Evolutionary conservation across 2,797 vertebrate genomes (phyloP).

Genomic region (Smutsia temminckii): DNA sequence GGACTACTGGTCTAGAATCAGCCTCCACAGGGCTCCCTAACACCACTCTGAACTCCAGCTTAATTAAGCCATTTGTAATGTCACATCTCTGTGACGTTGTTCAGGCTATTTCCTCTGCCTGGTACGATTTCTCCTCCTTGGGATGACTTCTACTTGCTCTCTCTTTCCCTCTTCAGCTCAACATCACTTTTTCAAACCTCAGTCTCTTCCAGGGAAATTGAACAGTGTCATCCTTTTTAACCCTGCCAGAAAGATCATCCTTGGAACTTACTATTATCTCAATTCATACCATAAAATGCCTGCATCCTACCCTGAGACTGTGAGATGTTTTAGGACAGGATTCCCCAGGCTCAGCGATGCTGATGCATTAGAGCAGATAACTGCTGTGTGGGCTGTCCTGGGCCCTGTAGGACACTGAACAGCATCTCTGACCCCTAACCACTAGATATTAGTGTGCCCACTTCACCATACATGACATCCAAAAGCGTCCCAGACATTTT

Average conservation of each 20-base stretch:
- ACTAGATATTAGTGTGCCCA: neutral
- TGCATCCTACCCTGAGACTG: neutral
- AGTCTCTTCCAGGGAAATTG: neutral
- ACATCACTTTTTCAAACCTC: neutral
- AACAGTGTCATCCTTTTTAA: neutral
- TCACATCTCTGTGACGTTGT: neutral
- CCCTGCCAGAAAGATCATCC: neutral
- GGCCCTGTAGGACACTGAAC: neutral
- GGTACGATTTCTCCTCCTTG: neutral
- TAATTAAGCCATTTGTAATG: neutral
- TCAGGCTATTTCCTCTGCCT: neutral
- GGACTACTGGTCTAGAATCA: neutral
- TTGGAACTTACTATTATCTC: neutral
- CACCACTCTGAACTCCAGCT: neutral
- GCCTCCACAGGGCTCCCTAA: too few species aligned
- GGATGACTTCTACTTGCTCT: neutral
- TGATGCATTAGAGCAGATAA: neutral
- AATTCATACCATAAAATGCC: neutral
- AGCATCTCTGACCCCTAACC: neutral
- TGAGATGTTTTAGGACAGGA: neutral
- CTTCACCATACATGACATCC: neutral
- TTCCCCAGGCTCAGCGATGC: neutral
- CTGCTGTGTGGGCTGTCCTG: neutral
- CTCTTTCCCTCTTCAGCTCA: neutral
- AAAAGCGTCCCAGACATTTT: neutral